Evolutionary conservation across 1,140 invertebrate species (phyloP).

Genomic region (Magallana gigas): DNA sequence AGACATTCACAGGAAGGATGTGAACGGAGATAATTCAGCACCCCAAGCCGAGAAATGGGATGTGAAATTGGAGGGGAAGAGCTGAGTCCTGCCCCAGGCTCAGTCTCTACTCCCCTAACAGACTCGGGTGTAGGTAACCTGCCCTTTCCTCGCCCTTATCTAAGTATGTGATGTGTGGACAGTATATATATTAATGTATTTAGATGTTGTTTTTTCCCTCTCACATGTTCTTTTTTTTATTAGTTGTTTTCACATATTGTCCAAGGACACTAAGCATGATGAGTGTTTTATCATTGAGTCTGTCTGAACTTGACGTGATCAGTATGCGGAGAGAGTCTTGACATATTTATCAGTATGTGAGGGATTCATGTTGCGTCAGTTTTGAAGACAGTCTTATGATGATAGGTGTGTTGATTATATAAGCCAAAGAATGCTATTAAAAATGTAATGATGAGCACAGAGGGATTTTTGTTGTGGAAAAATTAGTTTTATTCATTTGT

Average conservation of each 20-base stretch:
- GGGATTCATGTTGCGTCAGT: slow-evolving; percentile 32
- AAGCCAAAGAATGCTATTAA: slow-evolving; percentile 23
- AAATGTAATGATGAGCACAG: slow-evolving; percentile 25
- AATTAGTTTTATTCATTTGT: slow-evolving; percentile 29
- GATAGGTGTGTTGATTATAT: slow-evolving; percentile 23
- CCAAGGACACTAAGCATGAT: slow-evolving; percentile 37
- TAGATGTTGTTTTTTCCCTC: slow-evolving; percentile 30
- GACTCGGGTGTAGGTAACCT: slow-evolving; percentile 15
- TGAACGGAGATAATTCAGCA: neutral
- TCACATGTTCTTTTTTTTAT: slow-evolving; percentile 35
- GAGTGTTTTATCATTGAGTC: slow-evolving; percentile 36
- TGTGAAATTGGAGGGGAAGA: neutral
- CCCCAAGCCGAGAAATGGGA: slow-evolving; percentile 13
- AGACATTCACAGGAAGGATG: neutral
- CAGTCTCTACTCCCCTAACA: neutral
- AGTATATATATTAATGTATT: slow-evolving; percentile 30
- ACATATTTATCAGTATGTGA: slow-evolving; percentile 36
- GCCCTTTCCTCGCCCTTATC: slow-evolving; percentile 17
- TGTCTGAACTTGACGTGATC: slow-evolving; percentile 25
- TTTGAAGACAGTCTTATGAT: slow-evolving; percentile 32
- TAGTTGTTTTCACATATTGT: slow-evolving; percentile 34
- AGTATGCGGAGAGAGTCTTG: slow-evolving; percentile 32
- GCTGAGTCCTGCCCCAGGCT: slow-evolving; percentile 8
- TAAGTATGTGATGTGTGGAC: neutral
- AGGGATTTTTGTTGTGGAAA: slow-evolving; percentile 36